Conservation (phyloP, 2,888 invertebrate species). For the Linyphia triangularis region DNA sequence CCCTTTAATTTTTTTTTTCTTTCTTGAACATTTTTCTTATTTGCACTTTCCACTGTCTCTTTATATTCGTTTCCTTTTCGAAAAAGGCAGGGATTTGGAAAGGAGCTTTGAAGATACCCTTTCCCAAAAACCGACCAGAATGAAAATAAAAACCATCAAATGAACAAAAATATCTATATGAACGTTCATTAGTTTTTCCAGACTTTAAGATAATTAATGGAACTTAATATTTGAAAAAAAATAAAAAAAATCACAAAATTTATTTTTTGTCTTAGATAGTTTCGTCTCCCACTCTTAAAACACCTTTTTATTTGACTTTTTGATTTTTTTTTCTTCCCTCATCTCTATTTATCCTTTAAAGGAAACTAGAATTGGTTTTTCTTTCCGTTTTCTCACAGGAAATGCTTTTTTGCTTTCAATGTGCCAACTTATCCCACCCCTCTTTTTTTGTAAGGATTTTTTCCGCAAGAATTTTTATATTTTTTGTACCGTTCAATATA, state of each 20-base stretch:
- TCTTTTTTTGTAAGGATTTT: no score
- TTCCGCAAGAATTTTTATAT: constrained; percentile 1
- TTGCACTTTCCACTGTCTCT: not conserved
- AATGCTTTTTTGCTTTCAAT: constrained; percentile 5
- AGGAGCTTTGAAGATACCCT: not conserved
- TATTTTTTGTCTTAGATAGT: not conserved
- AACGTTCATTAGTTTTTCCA: constrained; percentile 58
- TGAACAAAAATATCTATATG: constrained; percentile 6
- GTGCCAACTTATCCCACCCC: not conserved
- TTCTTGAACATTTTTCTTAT: not conserved
- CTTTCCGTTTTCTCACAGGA: not conserved
- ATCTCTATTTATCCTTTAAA: not conserved
- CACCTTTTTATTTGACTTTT: constrained; percentile 16
- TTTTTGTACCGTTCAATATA: constrained; percentile 28
- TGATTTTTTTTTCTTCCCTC: constrained; percentile 4
- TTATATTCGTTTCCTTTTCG: constrained; percentile 35
- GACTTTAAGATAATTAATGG: constrained; percentile 58
- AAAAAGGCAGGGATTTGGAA: constrained; percentile 36
- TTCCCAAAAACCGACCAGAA: not conserved
- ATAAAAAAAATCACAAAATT: constrained; percentile 20
- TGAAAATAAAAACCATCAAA: constrained; percentile 9
- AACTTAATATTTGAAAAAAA: constrained; percentile 50
- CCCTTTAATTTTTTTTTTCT: not conserved
- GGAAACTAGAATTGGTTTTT: constrained; percentile 1
- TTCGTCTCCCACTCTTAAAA: not conserved